phyloP scores from a whole-genome alignment of 2,113 vertebrate species.

The Rhagologus leucostigma region DNA sequence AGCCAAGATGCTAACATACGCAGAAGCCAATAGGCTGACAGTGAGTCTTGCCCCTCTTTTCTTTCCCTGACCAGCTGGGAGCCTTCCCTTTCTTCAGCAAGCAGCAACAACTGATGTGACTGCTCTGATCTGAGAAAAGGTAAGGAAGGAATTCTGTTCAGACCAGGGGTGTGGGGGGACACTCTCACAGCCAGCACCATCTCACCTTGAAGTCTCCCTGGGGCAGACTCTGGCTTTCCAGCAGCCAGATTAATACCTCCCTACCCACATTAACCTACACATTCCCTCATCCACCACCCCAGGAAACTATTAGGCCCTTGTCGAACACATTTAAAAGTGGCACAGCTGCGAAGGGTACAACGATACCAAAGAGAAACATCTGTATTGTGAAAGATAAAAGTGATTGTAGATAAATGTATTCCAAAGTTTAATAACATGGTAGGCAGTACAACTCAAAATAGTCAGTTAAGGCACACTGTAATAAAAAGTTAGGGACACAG shows the following conservation, averaged over 20 bases:
- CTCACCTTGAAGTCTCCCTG: neutral
- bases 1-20: neutral
- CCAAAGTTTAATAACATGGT: fast-evolving
- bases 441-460: neutral
- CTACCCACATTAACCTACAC: neutral
- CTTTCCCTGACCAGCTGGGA: neutral
- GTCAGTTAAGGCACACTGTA: neutral
- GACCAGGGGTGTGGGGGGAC: fast-evolving
- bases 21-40: neutral
- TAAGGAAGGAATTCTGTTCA: neutral
- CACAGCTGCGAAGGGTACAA: neutral
- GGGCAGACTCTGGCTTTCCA: neutral
- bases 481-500: neutral
- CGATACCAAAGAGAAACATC: neutral
- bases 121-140: neutral
- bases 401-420: neutral
- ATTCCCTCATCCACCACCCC: neutral
- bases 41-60: neutral
- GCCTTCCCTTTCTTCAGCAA: neutral
- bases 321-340: neutral
- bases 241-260: neutral
- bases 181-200: neutral
- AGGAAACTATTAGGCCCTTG: neutral
- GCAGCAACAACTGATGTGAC: neutral
- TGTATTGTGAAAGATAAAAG: neutral